Evolutionary conservation across 2,113 vertebrate species (phyloP).

Genomic region (Empidonax traillii): DNA sequence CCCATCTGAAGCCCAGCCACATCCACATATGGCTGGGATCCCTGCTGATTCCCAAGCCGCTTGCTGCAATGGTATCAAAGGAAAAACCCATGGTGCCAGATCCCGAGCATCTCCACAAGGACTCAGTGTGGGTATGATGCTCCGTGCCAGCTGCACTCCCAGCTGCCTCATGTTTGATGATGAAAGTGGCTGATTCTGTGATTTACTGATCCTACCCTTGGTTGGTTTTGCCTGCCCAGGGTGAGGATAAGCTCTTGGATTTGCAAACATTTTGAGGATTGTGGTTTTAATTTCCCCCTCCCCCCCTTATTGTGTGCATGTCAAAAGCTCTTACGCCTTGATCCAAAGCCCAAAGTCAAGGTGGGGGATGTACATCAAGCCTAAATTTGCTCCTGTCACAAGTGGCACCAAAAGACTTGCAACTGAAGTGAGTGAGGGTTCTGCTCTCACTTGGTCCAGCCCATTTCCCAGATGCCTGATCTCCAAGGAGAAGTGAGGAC

Average conservation of each 20-base stretch:
- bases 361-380: neutral
- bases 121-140: fast-evolving
- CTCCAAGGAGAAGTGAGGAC: neutral
- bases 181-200: neutral
- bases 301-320: neutral
- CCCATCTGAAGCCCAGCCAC: neutral
- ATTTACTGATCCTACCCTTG: constrained; percentile 4
- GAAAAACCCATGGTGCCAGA: neutral
- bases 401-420: neutral
- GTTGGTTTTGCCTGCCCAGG: neutral
- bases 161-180: neutral
- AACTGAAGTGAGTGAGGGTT: neutral
- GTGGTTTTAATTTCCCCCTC: neutral
- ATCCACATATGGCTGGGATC: fast-evolving
- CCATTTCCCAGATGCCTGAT: neutral
- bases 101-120: neutral
- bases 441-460: neutral
- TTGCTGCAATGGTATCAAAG: neutral
- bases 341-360: constrained; percentile 5
- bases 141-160: neutral
- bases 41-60: neutral
- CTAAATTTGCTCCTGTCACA: neutral
- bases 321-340: neutral
- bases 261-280: constrained; percentile 39
- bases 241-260: constrained; percentile 42